Evolutionary conservation across 2,797 vertebrate genomes (phyloP), one percentile per base, ranked within the genome.

Genomic region (Xyrichtys novacula): DNA sequence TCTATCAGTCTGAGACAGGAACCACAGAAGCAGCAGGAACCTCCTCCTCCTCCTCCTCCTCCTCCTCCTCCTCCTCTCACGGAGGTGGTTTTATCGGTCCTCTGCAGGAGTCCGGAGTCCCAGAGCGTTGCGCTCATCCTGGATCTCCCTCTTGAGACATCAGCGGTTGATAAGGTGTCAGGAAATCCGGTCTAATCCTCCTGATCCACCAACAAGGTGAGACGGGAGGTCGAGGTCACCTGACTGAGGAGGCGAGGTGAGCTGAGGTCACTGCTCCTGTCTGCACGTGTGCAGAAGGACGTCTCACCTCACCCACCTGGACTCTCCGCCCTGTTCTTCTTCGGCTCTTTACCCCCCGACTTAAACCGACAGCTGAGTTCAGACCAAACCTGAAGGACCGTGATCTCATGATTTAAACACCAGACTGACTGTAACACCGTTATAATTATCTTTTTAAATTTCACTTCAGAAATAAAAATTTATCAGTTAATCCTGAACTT

Each of bases 101-200:
- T 60, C 20, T 57, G 58, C 19, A 9, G 46, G 31, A 48, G 42
- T 54, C 56, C 60, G 38, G 16, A 63, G 65, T 58, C 62, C 31
- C 5, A 17, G 25, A 20, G 47, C 22, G 34, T 25, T 54, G 14
- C 42, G 49, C 36, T 66, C 49, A 7, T 73, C 69, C 52, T 38
- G 36, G 26, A 19, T 54, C 26, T 53, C 26, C 46, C 16, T 60
- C 26, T 23, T 17, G n/a, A 22, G 7, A 65, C 55, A 14, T 49
- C 12, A 49, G 50, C n/a, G 23, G 56, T 63, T 59, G 69, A 56
- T 71, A 40, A 71, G 5, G 53, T 65, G 48, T 43, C 65, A 71
- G 72, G 25, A 79, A 81, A 80, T 69, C 68, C 71, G 31, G 58
- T 59, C 50, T 71, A 67, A 86, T 81, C 77, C 29, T 16, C 23